Conservation (phyloP, 2,113 vertebrate genomes). For the Podarcis raffonei region DNA sequence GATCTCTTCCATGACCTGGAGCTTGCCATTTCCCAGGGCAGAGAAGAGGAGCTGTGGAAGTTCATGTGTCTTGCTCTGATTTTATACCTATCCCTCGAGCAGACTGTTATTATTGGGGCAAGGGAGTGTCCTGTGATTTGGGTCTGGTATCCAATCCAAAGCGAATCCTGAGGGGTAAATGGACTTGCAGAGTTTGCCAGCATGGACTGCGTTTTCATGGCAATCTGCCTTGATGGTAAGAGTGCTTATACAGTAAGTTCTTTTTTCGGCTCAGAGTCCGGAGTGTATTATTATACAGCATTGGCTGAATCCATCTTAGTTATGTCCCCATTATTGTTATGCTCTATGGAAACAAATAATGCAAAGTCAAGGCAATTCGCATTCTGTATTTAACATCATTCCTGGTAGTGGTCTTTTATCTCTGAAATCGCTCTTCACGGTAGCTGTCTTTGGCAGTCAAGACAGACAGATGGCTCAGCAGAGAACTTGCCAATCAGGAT, state of each 20-base stretch:
- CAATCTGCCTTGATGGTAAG: constrained; percentile 27
- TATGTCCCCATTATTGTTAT: constrained; percentile 4
- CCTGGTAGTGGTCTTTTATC: constrained; percentile 10
- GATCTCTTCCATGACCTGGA: background rate
- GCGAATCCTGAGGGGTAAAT: background rate
- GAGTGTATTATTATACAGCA: background rate
- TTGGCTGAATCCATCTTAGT: constrained; percentile 16
- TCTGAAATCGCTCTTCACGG: constrained; percentile 34
- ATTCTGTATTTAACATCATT: constrained; percentile 20
- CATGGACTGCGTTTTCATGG: background rate
- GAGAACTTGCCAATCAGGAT: constrained; percentile 36
- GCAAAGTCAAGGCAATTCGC: constrained; percentile 7
- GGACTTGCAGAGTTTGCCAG: background rate
- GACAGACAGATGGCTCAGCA: constrained; percentile 29
- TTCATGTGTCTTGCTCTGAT: background rate
- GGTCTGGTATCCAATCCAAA: background rate
- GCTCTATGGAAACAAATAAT: background rate
- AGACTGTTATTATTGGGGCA: background rate
- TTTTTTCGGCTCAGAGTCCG: background rate
- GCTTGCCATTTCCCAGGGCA: background rate
- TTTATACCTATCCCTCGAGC: background rate
- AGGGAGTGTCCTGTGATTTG: background rate
- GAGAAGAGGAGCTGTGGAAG: background rate
- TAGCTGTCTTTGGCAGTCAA: constrained; percentile 28
- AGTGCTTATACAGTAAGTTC: background rate